Evolutionary conservation across 1,140 invertebrate species (phyloP).

Genomic region (Brachionus koreanus): DNA sequence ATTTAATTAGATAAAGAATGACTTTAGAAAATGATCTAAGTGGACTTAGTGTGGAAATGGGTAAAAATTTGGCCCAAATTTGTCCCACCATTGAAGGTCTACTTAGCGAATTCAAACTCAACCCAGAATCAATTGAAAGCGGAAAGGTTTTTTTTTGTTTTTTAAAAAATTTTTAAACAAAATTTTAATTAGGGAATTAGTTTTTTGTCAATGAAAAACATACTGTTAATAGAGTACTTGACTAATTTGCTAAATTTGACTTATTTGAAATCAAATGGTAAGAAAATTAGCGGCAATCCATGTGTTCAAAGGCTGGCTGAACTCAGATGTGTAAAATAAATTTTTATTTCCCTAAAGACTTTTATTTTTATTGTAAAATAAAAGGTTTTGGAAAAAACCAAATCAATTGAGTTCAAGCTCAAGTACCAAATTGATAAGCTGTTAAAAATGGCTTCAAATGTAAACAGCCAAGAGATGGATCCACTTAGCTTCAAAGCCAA

Average conservation of each 20-base stretch:
- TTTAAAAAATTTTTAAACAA: not conserved
- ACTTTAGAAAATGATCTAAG: slow-evolving; percentile 31
- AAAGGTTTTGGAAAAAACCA: slow-evolving; percentile 33
- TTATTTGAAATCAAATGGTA: not conserved
- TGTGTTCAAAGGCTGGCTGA: slow-evolving; percentile 32
- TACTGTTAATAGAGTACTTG: slow-evolving; percentile 25
- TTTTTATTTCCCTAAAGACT: not conserved
- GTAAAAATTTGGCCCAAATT: not conserved
- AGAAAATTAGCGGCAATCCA: not conserved
- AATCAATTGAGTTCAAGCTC: slow-evolving; percentile 30
- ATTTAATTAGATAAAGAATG: not conserved
- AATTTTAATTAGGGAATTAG: slow-evolving; percentile 37
- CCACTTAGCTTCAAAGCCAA: slow-evolving; percentile 37
- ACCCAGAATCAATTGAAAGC: not conserved
- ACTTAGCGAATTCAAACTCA: not conserved
- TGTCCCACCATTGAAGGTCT: not conserved
- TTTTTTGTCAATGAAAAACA: slow-evolving; percentile 36
- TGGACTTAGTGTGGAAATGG: not conserved
- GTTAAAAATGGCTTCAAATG: slow-evolving; percentile 9
- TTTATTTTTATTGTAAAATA: not conserved
- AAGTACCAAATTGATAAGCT: slow-evolving; percentile 43
- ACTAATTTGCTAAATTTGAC: not conserved
- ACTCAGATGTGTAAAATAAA: not conserved
- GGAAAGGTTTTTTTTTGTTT: not conserved
- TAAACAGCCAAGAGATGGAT: not conserved